Evolutionary conservation across 1,140 invertebrate species (phyloP).

Genomic region (Halesus radiatus): DNA sequence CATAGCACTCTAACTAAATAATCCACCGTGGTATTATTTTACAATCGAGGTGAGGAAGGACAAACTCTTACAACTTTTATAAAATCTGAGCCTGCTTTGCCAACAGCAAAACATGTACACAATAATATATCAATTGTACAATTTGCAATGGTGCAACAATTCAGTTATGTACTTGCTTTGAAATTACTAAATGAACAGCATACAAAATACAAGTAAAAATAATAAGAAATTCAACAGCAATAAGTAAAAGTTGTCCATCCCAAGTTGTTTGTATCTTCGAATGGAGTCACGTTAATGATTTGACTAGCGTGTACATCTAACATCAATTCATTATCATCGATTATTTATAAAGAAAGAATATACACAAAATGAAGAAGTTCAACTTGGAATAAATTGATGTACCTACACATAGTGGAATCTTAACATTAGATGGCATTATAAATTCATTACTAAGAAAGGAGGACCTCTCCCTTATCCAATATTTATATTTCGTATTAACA

Average conservation of each 20-base stretch:
- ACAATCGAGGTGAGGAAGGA: slow-evolving; percentile 18
- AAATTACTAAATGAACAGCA: too few relatives aligned
- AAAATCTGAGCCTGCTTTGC: too few relatives aligned
- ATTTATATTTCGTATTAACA: slow-evolving; percentile 17
- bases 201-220: too few relatives aligned
- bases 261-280: not conserved
- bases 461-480: not conserved
- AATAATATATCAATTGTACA: too few relatives aligned
- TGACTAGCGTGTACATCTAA: slow-evolving; percentile 52
- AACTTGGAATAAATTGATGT: slow-evolving; percentile 43
- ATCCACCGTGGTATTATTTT: slow-evolving; percentile 7
- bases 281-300: slow-evolving; percentile 7
- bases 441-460: slow-evolving; percentile 26
- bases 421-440: slow-evolving; percentile 39
- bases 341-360: slow-evolving; percentile 42
- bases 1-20: slow-evolving; percentile 37
- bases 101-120: too few relatives aligned
- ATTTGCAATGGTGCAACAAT: too few relatives aligned
- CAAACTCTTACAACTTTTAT: not conserved
- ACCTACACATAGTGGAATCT: slow-evolving; percentile 7
- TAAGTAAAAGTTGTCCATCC: not conserved
- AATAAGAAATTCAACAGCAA: too few relatives aligned
- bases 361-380: slow-evolving; percentile 40
- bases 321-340: slow-evolving; percentile 30
- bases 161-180: too few relatives aligned